Conservation (phyloP, 2,888 invertebrate species). For the Apamea crenata region DNA sequence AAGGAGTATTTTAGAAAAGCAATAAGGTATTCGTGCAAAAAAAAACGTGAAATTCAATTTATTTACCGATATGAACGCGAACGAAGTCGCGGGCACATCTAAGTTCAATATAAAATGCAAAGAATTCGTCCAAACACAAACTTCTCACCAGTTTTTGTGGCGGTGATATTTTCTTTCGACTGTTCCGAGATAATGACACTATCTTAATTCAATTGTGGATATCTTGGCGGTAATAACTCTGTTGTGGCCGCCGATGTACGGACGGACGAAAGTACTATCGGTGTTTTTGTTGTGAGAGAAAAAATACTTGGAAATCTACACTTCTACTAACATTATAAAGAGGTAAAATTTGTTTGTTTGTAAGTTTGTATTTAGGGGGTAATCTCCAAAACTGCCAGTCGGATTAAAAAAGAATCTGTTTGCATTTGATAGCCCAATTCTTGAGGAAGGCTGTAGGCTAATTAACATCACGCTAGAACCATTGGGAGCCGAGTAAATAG, state of each 20-base stretch:
- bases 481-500: no score
- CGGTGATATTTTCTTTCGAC: constrained; percentile 73
- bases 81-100: not conserved
- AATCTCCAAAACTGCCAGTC: no score
- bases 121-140: constrained; percentile 50
- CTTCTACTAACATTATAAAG: no score
- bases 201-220: constrained; percentile 86
- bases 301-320: not conserved
- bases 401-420: no score
- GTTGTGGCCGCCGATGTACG: constrained; percentile 67
- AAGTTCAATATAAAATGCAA: constrained; percentile 23
- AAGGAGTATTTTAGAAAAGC: not conserved
- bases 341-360: no score
- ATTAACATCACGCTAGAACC: no score
- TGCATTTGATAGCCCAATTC: no score
- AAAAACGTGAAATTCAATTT: not conserved
- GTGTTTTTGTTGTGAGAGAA: constrained; percentile 18
- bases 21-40: not conserved
- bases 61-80: not conserved
- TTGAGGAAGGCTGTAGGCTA: no score
- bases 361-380: no score
- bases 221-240: constrained; percentile 78
- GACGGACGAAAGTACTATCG: constrained; percentile 47
- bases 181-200: constrained; percentile 77
- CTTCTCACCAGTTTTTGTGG: constrained; percentile 58